Percentiles rank a stretch among this genome's conserved stretches.
phyloP scores from a whole-genome alignment of 2,888 invertebrate species.

The Acanthopleura granulata region DNA sequence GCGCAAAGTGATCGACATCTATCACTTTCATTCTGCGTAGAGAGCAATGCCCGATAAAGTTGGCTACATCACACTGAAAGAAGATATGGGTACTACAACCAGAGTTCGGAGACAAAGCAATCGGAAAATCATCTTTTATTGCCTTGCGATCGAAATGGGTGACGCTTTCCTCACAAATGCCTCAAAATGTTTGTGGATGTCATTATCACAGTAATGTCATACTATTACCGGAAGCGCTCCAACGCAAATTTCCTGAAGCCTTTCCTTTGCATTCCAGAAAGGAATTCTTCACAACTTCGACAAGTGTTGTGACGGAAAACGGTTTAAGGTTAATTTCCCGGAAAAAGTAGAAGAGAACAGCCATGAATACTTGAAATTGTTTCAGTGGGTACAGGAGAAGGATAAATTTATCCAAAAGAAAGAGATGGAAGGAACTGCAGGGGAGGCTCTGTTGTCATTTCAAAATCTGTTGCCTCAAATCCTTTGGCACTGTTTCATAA shows the following conservation, averaged over 20 bases:
- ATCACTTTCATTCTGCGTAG: constrained; percentile 14
- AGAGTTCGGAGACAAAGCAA: constrained; percentile 8
- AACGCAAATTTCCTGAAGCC: constrained; percentile 14
- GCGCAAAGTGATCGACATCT: constrained; percentile 13
- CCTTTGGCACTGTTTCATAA: constrained; percentile 25
- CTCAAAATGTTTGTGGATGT: constrained; percentile 26
- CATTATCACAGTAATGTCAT: constrained; percentile 25
- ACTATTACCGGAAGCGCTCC: constrained; percentile 25
- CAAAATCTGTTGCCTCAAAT: constrained; percentile 17
- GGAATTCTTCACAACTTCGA: constrained; percentile 21
- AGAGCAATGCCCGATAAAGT: constrained; percentile 23
- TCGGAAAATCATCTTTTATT: constrained; percentile 24
- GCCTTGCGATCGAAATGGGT: constrained; percentile 25
- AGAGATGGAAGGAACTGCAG: constrained; percentile 15
- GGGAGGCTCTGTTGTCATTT: constrained; percentile 16
- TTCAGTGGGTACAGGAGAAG: constrained; percentile 21
- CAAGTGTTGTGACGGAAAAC: constrained; percentile 11
- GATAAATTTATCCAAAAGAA: constrained; percentile 21
- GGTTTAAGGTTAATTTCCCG: constrained; percentile 7
- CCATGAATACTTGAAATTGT: constrained; percentile 14
- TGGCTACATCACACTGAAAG: constrained; percentile 13
- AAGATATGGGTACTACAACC: constrained; percentile 16
- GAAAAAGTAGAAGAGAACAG: not conserved
- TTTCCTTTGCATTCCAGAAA: constrained; percentile 22
- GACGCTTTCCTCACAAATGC: constrained; percentile 2